These are phyloP conservation scores for Melanostigma gelatinosum DNA, from an alignment of 2,113 vertebrate species.

Conservation along the genomic window DNA sequence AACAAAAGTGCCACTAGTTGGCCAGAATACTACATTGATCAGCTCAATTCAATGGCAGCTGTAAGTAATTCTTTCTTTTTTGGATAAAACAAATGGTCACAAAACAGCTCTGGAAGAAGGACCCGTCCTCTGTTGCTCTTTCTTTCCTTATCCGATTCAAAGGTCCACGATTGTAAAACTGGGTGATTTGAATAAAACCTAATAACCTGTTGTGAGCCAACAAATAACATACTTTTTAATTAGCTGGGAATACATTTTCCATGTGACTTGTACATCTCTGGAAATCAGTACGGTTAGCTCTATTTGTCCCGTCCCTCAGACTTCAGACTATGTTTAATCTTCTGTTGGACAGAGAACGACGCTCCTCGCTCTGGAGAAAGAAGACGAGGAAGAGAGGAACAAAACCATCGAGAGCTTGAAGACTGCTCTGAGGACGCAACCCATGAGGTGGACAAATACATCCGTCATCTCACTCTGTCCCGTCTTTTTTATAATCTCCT, in stretches of 20 bases:
- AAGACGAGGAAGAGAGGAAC: slow-evolving; percentile 97
- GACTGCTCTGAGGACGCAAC: slow-evolving; percentile 96
- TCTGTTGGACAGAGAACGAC: slow-evolving; percentile 89
- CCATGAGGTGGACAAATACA: slow-evolving; percentile 88
- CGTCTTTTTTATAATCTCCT: neutral
- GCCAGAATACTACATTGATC: slow-evolving; percentile 98
- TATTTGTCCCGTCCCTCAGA: neutral
- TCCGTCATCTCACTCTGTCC: neutral
- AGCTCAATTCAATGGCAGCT: slow-evolving; percentile 98
- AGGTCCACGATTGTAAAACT: neutral
- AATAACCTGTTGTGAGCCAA: neutral
- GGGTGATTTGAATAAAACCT: neutral
- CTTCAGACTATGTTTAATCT: slow-evolving; percentile 1
- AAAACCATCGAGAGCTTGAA: slow-evolving; percentile 98
- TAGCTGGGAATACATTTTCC: neutral
- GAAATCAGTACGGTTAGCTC: neutral
- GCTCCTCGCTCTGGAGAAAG: slow-evolving; percentile 93
- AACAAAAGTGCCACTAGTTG: slow-evolving; percentile 99
- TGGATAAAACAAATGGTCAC: neutral
- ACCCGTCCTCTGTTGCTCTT: neutral
- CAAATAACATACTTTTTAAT: neutral
- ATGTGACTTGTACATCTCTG: neutral
- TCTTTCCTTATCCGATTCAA: neutral
- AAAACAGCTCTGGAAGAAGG: too few species aligned
- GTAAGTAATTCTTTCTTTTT: slow-evolving; percentile 83